Evolutionary conservation across 2,797 vertebrate genomes (phyloP).

Genomic region (Sorex maritimensis): DNA sequence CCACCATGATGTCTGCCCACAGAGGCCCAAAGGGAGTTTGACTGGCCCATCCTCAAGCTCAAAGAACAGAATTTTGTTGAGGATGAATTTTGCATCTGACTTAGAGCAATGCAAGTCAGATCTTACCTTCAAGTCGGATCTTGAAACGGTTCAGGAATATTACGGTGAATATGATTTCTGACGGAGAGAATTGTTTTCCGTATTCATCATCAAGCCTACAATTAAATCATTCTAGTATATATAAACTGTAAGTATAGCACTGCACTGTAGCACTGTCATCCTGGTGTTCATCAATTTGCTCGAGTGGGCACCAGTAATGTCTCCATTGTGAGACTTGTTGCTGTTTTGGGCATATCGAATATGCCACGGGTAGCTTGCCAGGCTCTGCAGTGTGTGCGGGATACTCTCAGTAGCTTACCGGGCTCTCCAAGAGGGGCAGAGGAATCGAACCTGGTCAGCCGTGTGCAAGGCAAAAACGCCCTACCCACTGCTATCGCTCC

Average conservation of each 20-base stretch:
- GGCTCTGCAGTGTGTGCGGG: no score
- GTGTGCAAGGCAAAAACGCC: no score
- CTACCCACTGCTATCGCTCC: no score
- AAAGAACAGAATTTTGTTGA: neutral
- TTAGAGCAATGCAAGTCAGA: neutral
- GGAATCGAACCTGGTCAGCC: no score
- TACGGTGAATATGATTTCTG: constrained; percentile 20
- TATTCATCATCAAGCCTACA: neutral
- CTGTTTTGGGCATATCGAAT: no score
- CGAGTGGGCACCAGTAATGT: no score
- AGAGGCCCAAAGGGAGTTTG: neutral
- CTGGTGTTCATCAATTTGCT: no score
- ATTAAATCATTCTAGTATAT: neutral
- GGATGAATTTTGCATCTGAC: neutral
- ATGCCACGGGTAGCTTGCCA: no score
- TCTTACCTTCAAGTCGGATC: neutral
- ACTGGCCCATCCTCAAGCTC: neutral
- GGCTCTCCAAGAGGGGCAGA: no score
- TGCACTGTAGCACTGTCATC: no score
- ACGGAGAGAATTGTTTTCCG: neutral
- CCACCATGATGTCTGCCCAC: fast-evolving
- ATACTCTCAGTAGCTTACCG: no score
- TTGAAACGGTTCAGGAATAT: neutral
- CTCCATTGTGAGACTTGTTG: no score
- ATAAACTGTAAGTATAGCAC: neutral